phyloP scores from a whole-genome alignment of 1,140 invertebrate genomes.

The Brachionus angularis region DNA sequence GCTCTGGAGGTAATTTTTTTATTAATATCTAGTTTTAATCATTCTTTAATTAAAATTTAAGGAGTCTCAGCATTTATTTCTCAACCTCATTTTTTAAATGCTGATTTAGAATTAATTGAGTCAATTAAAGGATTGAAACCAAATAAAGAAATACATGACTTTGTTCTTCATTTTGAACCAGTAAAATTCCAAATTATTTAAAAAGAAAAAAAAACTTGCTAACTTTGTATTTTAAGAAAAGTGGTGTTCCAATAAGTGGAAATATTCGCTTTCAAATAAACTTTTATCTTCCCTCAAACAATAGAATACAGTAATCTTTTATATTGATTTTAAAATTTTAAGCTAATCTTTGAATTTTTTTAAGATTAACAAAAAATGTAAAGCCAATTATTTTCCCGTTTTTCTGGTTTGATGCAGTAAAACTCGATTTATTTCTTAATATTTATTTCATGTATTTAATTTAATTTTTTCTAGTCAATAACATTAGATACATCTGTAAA shows the following conservation, averaged over 20 bases:
- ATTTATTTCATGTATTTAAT: too few species aligned
- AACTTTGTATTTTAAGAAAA: background rate
- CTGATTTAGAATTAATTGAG: slow-evolving; percentile 18
- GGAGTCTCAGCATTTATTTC: slow-evolving; percentile 33
- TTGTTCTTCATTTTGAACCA: slow-evolving; percentile 37
- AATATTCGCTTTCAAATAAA: slow-evolving; percentile 38
- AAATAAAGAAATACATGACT: slow-evolving; percentile 24
- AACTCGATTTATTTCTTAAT: too few species aligned
- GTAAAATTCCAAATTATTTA: background rate
- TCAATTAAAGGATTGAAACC: background rate
- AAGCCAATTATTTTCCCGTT: too few species aligned
- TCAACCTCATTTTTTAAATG: slow-evolving; percentile 42
- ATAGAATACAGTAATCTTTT: slow-evolving; percentile 43
- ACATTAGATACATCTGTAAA: too few species aligned
- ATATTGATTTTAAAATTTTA: too few species aligned
- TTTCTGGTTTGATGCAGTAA: too few species aligned
- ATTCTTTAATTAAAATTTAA: too few species aligned
- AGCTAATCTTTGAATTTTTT: too few species aligned
- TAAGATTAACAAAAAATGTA: too few species aligned
- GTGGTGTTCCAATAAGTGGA: slow-evolving; percentile 27
- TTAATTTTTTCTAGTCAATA: too few species aligned
- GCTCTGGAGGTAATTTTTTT: too few species aligned
- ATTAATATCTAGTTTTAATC: too few species aligned
- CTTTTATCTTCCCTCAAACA: slow-evolving; percentile 9
- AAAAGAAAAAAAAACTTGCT: background rate